Evolutionary conservation across 1,140 invertebrate species (phyloP).

Genomic region (Drosophila punjabiensis): DNA sequence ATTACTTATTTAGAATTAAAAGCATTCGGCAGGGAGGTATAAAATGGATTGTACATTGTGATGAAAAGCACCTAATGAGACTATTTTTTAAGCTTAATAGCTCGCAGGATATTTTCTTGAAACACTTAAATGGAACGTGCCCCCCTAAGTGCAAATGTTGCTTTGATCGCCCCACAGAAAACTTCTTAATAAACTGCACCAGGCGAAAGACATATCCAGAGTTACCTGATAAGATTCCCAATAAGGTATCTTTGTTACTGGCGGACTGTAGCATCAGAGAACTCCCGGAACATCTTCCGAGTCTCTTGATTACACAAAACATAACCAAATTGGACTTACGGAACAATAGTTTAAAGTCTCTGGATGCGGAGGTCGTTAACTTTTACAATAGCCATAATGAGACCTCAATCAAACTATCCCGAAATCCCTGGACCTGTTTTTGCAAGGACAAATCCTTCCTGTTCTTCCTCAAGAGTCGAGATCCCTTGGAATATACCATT

Average conservation of each 20-base stretch:
- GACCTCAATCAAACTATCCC: not conserved
- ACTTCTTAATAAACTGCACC: not conserved
- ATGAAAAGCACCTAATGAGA: not conserved
- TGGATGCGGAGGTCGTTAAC: not conserved
- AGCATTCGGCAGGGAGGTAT: not conserved
- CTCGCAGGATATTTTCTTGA: no score
- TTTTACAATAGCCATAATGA: not conserved
- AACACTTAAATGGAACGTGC: not conserved
- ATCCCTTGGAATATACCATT: not conserved
- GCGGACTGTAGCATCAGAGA: not conserved
- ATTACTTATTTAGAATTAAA: not conserved
- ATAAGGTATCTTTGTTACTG: not conserved
- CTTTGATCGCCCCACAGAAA: not conserved
- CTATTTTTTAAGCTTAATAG: not conserved
- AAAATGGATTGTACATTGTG: not conserved
- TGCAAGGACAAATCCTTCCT: not conserved
- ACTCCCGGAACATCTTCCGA: not conserved
- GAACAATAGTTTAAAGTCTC: not conserved
- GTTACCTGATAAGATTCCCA: not conserved
- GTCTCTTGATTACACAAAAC: not conserved
- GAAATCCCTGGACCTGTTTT: constrained; percentile 1
- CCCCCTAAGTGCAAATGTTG: not conserved
- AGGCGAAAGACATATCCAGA: no score
- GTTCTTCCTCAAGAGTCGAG: not conserved
- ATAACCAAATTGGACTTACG: not conserved